phyloP scores from a whole-genome alignment of 2,797 vertebrate genomes.

The Tragelaphus oryx region DNA sequence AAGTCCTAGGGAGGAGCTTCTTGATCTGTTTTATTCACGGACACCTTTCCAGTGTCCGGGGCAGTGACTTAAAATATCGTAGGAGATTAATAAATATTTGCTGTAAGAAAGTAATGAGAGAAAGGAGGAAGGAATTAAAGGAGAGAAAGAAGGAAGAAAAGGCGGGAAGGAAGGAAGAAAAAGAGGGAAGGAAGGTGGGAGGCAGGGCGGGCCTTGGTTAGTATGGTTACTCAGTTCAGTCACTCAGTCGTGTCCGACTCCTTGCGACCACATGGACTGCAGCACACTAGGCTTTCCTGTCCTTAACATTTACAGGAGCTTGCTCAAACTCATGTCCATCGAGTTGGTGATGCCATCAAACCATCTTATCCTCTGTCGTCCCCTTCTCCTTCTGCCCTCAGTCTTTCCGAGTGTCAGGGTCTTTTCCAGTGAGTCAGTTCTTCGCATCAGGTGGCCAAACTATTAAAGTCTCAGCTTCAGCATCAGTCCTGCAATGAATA shows the following conservation, averaged over 20 bases:
- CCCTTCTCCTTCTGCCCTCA: background rate
- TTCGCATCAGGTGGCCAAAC: background rate
- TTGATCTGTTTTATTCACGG: background rate
- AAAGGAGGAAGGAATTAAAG: background rate
- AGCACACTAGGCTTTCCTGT: background rate
- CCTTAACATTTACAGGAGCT: background rate
- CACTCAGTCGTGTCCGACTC: background rate
- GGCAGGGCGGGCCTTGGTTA: background rate
- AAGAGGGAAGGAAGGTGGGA: no score
- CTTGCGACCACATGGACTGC: background rate
- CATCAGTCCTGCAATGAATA: background rate
- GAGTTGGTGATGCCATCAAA: background rate
- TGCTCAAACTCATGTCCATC: background rate
- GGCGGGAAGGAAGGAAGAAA: background rate
- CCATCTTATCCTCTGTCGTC: background rate
- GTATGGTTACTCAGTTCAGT: background rate
- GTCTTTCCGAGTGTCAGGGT: background rate
- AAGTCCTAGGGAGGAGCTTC: background rate
- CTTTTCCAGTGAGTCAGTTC: background rate
- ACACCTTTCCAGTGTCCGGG: background rate
- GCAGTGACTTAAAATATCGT: background rate
- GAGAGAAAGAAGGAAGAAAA: background rate
- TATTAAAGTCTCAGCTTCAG: background rate
- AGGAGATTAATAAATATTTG: background rate
- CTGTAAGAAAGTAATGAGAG: background rate